phyloP scores from a whole-genome alignment of 2,888 invertebrate genomes.

The Myopa testacea region DNA sequence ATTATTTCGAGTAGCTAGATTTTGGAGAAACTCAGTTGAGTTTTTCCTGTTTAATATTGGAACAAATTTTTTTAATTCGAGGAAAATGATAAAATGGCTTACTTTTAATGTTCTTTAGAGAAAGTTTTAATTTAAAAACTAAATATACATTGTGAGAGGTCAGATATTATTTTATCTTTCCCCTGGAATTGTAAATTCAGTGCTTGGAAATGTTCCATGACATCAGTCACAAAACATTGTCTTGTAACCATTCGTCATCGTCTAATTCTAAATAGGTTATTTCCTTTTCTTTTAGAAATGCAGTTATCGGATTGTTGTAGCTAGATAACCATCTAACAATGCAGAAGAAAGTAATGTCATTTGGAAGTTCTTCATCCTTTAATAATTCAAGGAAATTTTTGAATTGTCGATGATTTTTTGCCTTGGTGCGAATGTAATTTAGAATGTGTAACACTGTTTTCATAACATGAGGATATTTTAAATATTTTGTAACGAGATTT shows the following conservation, averaged over 20 bases:
- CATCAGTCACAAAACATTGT: conserved; percentile 18
- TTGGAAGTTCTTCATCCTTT: not conserved
- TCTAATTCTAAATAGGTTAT: conserved; percentile 18
- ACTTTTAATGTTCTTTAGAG: no score
- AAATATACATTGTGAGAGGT: conserved; percentile 31
- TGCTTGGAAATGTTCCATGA: conserved; percentile 30
- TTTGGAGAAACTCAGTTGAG: no score
- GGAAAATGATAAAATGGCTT: no score
- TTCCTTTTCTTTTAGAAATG: conserved; percentile 4
- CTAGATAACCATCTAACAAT: conserved; percentile 4
- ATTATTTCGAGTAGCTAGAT: no score
- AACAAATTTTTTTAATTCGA: no score
- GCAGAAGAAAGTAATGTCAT: not conserved
- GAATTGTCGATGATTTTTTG: conserved; percentile 9
- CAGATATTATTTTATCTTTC: conserved; percentile 28
- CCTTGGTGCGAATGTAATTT: not conserved
- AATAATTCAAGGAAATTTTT: conserved; percentile 2
- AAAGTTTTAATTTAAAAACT: conserved; percentile 21
- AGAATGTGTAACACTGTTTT: not conserved
- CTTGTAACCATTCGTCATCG: conserved; percentile 24
- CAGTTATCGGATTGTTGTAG: not conserved
- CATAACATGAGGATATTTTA: not conserved
- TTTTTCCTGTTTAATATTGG: no score
- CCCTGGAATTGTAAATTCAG: conserved; percentile 28
- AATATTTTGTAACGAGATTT: conserved; percentile 9